A percentile compares a stretch with the other conserved stretches of the same genome.
Conservation (phyloP, 53 echinoderm and acorn worm species). For the Actinopyga echinites region DNA sequence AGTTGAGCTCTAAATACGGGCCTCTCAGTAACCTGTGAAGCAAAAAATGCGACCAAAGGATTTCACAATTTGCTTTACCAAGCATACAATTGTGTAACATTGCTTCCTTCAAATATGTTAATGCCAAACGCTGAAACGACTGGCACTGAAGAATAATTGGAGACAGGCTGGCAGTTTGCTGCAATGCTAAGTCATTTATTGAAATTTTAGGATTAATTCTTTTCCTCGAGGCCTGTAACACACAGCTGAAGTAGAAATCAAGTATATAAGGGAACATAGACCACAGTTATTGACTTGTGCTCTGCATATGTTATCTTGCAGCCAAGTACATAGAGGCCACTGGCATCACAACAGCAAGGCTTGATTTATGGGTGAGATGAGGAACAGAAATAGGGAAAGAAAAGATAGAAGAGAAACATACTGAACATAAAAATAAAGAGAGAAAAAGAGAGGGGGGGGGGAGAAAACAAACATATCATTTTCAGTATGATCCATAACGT, state of each 20-base stretch:
- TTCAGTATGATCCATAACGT: too few relatives aligned
- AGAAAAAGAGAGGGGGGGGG: too few relatives aligned
- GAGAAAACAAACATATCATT: too few relatives aligned
- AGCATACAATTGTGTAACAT: constrained; percentile 34
- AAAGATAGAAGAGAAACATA: too few relatives aligned
- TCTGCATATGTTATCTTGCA: not conserved
- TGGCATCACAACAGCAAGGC: too few relatives aligned
- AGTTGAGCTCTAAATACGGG: not conserved
- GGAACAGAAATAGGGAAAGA: too few relatives aligned
- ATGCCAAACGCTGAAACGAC: not conserved
- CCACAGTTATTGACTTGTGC: not conserved
- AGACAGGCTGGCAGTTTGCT: constrained; percentile 25
- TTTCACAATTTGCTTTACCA: constrained; percentile 33
- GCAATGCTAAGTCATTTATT: constrained; percentile 38
- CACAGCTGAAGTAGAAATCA: constrained; percentile 36
- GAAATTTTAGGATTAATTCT: constrained; percentile 40
- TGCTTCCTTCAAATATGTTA: constrained; percentile 26
- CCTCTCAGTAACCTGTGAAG: constrained; percentile 7
- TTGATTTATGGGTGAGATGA: too few relatives aligned
- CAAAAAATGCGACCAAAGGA: not conserved
- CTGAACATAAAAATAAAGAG: too few relatives aligned
- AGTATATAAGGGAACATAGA: constrained; percentile 19
- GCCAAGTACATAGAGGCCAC: not conserved
- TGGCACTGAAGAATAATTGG: constrained; percentile 25
- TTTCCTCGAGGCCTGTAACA: constrained; percentile 30